These are phyloP conservation scores for Nephila pilipes DNA, from an alignment of 1,140 invertebrate genomes.

Conservation along the genomic window DNA sequence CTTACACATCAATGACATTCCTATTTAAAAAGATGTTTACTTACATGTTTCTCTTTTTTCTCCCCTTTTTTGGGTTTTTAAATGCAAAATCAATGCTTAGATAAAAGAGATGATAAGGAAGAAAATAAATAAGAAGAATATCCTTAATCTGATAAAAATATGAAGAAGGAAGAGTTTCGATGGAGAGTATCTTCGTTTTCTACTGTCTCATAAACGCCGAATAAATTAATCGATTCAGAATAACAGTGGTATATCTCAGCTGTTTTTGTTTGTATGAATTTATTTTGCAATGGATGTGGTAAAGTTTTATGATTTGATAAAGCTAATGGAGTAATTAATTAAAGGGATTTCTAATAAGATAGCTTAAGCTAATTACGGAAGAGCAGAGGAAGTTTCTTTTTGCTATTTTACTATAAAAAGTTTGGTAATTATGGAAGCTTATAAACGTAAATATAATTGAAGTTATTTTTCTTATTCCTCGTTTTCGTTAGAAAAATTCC, in stretches of 20 bases:
- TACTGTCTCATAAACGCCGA: constrained; percentile 30
- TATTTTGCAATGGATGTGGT: too few relatives aligned
- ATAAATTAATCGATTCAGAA: constrained; percentile 33
- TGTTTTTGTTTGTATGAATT: too few relatives aligned
- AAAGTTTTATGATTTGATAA: not conserved
- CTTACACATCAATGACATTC: not conserved
- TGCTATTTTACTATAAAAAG: not conserved
- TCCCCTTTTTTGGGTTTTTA: not conserved
- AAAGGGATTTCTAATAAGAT: not conserved
- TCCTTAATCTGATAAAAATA: constrained; percentile 52
- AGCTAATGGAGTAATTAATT: not conserved
- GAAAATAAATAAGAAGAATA: not conserved
- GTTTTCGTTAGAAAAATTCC: too few relatives aligned
- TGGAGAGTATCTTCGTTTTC: not conserved
- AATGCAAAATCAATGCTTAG: constrained; percentile 25
- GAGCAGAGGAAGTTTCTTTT: not conserved
- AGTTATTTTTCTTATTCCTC: too few relatives aligned
- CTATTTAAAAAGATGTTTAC: not conserved
- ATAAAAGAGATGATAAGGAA: not conserved
- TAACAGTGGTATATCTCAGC: not conserved
- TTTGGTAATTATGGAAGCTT: not conserved
- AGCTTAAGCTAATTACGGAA: not conserved
- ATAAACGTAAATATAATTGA: too few relatives aligned
- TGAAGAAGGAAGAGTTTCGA: not conserved
- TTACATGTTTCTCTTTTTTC: not conserved